These are phyloP conservation scores for Pachyrhynchus sulphureomaculatus DNA, from an alignment of 1,140 invertebrate genomes.

Conservation along the genomic window DNA sequence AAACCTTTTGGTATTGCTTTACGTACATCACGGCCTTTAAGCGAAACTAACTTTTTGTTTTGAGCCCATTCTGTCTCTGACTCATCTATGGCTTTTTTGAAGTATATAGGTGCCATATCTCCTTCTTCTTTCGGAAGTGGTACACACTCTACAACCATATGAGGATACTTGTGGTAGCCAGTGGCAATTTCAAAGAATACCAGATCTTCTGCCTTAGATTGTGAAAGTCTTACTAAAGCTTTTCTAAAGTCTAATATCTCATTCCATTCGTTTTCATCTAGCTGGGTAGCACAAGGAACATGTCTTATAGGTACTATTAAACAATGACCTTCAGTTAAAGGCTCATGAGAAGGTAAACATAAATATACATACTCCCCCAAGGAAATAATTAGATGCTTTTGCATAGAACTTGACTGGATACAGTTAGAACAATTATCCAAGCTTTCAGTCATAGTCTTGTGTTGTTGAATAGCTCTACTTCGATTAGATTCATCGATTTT, in stretches of 20 bases:
- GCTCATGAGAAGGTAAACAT: constrained; percentile 73
- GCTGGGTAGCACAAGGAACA: constrained; percentile 68
- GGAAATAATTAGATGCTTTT: constrained; percentile 85
- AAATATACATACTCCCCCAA: constrained; percentile 82
- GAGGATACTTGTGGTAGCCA: constrained; percentile 62
- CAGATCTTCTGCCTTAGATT: constrained; percentile 70
- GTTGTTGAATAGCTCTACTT: constrained; percentile 71
- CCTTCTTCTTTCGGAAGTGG: constrained; percentile 80
- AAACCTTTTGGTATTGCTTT: constrained; percentile 88
- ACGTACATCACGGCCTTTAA: constrained; percentile 71
- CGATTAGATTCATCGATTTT: constrained; percentile 67
- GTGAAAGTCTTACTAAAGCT: constrained; percentile 77
- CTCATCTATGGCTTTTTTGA: constrained; percentile 95
- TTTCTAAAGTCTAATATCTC: constrained; percentile 81
- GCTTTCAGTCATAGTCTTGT: constrained; percentile 65
- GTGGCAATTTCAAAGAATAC: constrained; percentile 90
- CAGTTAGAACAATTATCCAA: constrained; percentile 83
- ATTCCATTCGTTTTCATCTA: constrained; percentile 93
- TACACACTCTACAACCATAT: constrained; percentile 88
- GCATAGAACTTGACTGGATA: constrained; percentile 75
- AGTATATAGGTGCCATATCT: constrained; percentile 90
- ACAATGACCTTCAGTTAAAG: constrained; percentile 86
- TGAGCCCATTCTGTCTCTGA: constrained; percentile 92
- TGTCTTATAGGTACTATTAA: constrained; percentile 85
- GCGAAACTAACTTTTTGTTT: constrained; percentile 93